phyloP scores from a whole-genome alignment of 1,140 invertebrate genomes.

The Drosophila tani region DNA sequence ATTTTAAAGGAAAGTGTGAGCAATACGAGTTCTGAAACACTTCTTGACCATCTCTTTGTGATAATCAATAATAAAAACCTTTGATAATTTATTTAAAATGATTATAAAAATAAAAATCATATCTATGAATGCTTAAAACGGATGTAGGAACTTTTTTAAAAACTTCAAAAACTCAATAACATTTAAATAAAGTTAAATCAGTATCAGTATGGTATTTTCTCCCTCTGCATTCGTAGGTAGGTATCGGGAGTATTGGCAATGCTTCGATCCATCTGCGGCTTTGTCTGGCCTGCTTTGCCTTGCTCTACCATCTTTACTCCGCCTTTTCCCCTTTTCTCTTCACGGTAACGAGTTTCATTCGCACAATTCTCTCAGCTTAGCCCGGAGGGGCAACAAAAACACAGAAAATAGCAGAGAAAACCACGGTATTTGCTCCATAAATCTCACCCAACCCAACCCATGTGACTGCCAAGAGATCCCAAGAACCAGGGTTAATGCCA shows the following conservation, averaged over 20 bases:
- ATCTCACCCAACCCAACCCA: slow-evolving; percentile 57
- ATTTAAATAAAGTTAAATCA: no score
- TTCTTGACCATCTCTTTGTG: no score
- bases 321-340: slow-evolving; percentile 20
- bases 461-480: slow-evolving; percentile 28
- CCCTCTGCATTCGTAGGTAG: slow-evolving; percentile 7
- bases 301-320: background rate
- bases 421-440: slow-evolving; percentile 74
- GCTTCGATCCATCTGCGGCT: slow-evolving; percentile 59
- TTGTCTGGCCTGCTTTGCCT: slow-evolving; percentile 47
- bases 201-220: background rate
- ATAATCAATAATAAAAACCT: no score
- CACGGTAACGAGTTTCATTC: slow-evolving; percentile 74
- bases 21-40: no score
- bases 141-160: no score
- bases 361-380: slow-evolving; percentile 59
- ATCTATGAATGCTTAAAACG: no score
- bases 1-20: no score
- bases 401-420: slow-evolving; percentile 6
- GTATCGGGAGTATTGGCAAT: slow-evolving; percentile 44
- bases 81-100: no score
- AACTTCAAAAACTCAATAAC: no score
- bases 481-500: slow-evolving; percentile 55
- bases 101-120: no score
- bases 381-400: slow-evolving; percentile 27